Evolutionary conservation across 2,888 invertebrate species (phyloP).

Genomic region (Herminia tarsipennalis): DNA sequence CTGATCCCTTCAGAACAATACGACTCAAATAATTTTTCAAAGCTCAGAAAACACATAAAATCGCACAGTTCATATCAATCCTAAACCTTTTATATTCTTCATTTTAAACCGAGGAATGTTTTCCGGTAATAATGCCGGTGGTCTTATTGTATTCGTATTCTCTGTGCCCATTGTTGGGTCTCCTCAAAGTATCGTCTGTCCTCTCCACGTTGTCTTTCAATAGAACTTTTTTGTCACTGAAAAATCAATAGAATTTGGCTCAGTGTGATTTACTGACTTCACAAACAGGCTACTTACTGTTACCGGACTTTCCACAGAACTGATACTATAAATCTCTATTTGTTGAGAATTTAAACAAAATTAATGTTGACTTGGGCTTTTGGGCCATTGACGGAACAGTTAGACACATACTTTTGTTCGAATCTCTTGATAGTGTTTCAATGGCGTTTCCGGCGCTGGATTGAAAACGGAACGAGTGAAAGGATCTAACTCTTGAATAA

Average conservation of each 20-base stretch:
- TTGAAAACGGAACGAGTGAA: no score
- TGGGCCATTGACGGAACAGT: no score
- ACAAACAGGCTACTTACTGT: neutral
- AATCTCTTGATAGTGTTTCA: no score
- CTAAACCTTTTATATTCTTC: slow-evolving; percentile 32
- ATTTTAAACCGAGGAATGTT: slow-evolving; percentile 76
- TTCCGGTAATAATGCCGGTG: slow-evolving; percentile 77
- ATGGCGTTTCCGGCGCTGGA: no score
- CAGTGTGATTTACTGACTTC: neutral
- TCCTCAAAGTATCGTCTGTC: slow-evolving; percentile 55
- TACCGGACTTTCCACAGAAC: no score
- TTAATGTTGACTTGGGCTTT: no score
- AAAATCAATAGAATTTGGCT: slow-evolving; percentile 49
- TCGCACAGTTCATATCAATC: slow-evolving; percentile 25
- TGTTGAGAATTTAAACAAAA: no score
- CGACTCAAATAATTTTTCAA: no score
- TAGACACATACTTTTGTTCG: no score
- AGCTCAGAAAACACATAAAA: slow-evolving; percentile 22
- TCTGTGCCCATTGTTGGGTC: slow-evolving; percentile 68
- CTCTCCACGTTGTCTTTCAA: slow-evolving; percentile 62
- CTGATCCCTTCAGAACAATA: no score
- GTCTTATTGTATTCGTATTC: slow-evolving; percentile 78
- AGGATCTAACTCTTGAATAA: no score
- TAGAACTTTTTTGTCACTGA: slow-evolving; percentile 77
- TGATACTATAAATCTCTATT: no score